Base-by-base conservation (phyloP, 2,888 invertebrate genomes). In the Torymus texanus region DNA sequence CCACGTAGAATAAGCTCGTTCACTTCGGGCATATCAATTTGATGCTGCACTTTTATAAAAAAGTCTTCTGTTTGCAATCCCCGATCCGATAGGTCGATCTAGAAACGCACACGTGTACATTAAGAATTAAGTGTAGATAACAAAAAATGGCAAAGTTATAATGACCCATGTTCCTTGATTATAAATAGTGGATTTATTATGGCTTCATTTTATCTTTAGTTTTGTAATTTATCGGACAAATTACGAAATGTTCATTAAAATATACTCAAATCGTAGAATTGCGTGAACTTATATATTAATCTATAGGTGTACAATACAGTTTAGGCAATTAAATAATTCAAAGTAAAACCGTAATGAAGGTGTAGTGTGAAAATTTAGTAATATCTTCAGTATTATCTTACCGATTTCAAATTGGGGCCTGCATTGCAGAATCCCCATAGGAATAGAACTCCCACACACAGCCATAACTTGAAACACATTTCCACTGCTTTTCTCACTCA, bases 51-150 rank as follows among this genome's bases (percentile, higher is more conserved):
- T 73, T 82, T 84, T 16, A 86, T 77, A 75, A 90, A 90, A 77
- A 90, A 90, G 2, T 88, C 85, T 78, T 88, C 89, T 62, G 86
- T 90, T 78, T 85, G 85, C 21, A 90, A 71, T 41, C 83, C 83
- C 0, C 82, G 84, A 75, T 85, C 78, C 16, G 90, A 88, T 10
- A 89, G 81, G 65, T 90, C 87, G 63, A 90, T 73, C 89, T 89
- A 82, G 2, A 84, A 85, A 72, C 78, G 62, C n/a, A 77, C 50
- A 55, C 2, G 14, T 29, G 51, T 21, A 16, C 55, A 29, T 61
- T 41, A 55, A 55, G 16, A 63, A 55, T 21, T 41, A 53, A n/a
- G 4, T 12, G n/a, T 14, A 12, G 51, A 59, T 67, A 70, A 58
- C 21, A 58, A 21, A 66, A 66, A 53, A 53, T 51, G 14, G 2